Evolutionary conservation across 2,888 invertebrate genomes (phyloP).

Genomic region (Strigamia crassipes): DNA sequence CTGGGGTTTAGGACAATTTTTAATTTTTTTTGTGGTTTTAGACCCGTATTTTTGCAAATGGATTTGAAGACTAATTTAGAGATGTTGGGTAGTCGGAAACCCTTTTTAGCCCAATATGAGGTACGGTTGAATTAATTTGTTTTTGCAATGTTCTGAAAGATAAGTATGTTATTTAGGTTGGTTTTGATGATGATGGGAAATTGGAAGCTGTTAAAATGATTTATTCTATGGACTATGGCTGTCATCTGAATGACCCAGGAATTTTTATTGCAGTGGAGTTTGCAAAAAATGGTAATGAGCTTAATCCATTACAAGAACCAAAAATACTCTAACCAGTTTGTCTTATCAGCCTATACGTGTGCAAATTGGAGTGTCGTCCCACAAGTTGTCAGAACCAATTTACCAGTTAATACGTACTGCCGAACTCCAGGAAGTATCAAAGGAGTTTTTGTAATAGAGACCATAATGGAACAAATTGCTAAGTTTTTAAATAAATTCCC

Average conservation of each 20-base stretch:
- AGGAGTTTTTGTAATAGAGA: slow-evolving; percentile 59
- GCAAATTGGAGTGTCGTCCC: slow-evolving; percentile 63
- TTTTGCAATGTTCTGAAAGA: background rate
- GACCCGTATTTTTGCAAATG: slow-evolving; percentile 74
- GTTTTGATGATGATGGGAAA: slow-evolving; percentile 56
- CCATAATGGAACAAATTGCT: slow-evolving; percentile 61
- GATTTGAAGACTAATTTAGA: slow-evolving; percentile 75
- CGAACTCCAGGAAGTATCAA: slow-evolving; percentile 67
- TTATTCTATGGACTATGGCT: slow-evolving; percentile 63
- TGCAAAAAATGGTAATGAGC: slow-evolving; percentile 66
- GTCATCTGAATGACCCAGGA: slow-evolving; percentile 63
- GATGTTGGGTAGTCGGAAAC: slow-evolving; percentile 69
- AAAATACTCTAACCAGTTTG: no score
- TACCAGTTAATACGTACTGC: slow-evolving; percentile 71
- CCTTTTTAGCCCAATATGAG: slow-evolving; percentile 69
- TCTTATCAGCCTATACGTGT: background rate
- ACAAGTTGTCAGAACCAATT: slow-evolving; percentile 67
- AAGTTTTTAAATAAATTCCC: slow-evolving; percentile 57
- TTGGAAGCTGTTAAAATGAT: slow-evolving; percentile 63
- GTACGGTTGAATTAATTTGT: no score
- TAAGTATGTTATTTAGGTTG: slow-evolving; percentile 53
- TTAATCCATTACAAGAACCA: no score
- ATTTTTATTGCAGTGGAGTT: slow-evolving; percentile 57
- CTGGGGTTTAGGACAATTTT: no score
- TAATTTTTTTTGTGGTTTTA: background rate